phyloP scores from a whole-genome alignment of 1,140 invertebrate genomes.

The Maniola jurtina region DNA sequence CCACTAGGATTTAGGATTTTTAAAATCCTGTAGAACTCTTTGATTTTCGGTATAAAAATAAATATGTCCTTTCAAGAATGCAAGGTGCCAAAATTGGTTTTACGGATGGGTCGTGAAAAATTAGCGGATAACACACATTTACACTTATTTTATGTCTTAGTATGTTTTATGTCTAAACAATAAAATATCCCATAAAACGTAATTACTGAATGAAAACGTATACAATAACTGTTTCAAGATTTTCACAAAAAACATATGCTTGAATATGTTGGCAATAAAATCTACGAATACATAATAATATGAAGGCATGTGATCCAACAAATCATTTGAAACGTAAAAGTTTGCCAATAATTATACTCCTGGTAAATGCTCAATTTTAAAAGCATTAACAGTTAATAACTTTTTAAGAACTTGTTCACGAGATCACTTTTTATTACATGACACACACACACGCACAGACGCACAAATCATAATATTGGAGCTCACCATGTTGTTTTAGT shows the following conservation, averaged over 20 bases:
- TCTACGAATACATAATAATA: neutral
- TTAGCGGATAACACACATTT: too few species aligned
- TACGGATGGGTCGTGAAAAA: too few species aligned
- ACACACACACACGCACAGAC: neutral
- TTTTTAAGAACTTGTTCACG: constrained; percentile 26
- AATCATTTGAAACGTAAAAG: neutral
- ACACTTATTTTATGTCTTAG: too few species aligned
- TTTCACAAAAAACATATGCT: neutral
- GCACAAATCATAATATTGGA: constrained; percentile 33
- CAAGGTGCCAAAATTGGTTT: too few species aligned
- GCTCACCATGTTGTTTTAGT: constrained; percentile 67
- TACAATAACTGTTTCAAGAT: neutral
- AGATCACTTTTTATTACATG: constrained; percentile 28
- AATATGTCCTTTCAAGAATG: too few species aligned
- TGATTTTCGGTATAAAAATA: too few species aligned
- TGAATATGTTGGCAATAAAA: neutral
- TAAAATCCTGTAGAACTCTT: too few species aligned
- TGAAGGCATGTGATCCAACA: neutral
- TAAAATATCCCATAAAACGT: neutral
- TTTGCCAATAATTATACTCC: neutral
- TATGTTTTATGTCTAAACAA: too few species aligned
- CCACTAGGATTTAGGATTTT: too few species aligned
- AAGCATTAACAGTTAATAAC: neutral
- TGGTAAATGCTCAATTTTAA: neutral
- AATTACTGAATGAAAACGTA: neutral